Evolutionary conservation across 2,888 invertebrate species (phyloP), one percentile per base, ranked within the genome.

Genomic region (Cistogaster globosa): DNA sequence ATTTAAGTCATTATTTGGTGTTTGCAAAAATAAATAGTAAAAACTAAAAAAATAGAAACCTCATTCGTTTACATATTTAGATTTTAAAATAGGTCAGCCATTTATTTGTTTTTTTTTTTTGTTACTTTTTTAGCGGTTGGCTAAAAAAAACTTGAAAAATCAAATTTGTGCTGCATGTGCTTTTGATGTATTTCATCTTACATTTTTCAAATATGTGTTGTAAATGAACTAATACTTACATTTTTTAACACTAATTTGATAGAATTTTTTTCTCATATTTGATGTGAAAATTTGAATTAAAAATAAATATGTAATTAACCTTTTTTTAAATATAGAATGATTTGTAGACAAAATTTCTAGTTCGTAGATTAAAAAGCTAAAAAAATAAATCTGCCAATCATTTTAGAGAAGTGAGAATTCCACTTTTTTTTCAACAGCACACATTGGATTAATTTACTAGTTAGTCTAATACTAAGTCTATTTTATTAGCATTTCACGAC

Each of bases 1-100:
- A 81, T 84, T 84, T 81, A 84, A 84, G 53, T 62, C 71, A 74
- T 81, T 77, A 81, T 48, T 71, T 68, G 12, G 51, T 67, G 65
- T 60, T 71, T 65, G n/a, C 7, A n/a, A 26, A 63, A 26, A 12
- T 48, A 45, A 32, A 55, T 16, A 51, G 62, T 12, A 32, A 36
- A 57, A 51, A 6, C 0, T 0, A 7, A 51, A 26, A 26, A 2
- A 26, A 51, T n/a, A n/a, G n/a, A 71, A 68, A 69, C 36, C 72
- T 42, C 72, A 75, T 78, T 32, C 11, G 38, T 38, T 38, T 18
- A 51, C 20, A 51, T 38, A 4, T 20, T 65, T 58, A 69, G 18
- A 60, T 14, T 63, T 79, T 65, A 8, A 53, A 45, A 45, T 18
- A 60, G 74, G 74, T 51, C 63, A 71, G 57, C 67, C 57, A 57